phyloP scores from a whole-genome alignment of 2,797 vertebrate genomes.

The Gobio occitaniae region DNA sequence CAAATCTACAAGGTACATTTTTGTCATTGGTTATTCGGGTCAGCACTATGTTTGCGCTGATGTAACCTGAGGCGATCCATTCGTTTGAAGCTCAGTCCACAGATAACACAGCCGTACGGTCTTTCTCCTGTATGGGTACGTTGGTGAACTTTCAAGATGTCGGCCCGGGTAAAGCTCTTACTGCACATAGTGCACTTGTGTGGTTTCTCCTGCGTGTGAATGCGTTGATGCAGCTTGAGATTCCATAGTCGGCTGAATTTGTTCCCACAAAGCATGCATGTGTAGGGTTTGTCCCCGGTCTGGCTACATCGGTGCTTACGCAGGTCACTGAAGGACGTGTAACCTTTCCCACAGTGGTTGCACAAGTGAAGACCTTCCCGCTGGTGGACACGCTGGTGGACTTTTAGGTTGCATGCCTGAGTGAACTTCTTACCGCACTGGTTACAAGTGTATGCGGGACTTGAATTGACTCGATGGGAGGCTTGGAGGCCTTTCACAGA shows the following conservation, averaged over 20 bases:
- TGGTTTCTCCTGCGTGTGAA: constrained; percentile 85
- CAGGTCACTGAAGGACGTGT: constrained; percentile 74
- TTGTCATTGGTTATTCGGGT: constrained; percentile 60
- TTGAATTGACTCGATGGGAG: constrained; percentile 67
- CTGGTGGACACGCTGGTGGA: constrained; percentile 78
- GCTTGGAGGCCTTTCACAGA: constrained; percentile 74
- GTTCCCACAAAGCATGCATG: constrained; percentile 80
- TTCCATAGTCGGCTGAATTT: constrained; percentile 85
- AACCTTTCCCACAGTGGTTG: constrained; percentile 79
- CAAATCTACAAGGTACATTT: background rate
- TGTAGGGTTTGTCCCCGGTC: constrained; percentile 78
- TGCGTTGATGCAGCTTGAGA: constrained; percentile 81
- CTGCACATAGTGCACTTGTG: constrained; percentile 81
- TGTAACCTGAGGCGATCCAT: constrained; percentile 83
- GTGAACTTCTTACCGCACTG: constrained; percentile 80
- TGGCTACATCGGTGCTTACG: constrained; percentile 78
- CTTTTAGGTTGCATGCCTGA: constrained; percentile 80
- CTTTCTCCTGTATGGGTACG: constrained; percentile 83
- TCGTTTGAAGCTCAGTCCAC: constrained; percentile 82
- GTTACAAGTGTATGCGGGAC: constrained; percentile 69
- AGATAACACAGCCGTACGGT: constrained; percentile 79
- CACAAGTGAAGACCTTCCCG: constrained; percentile 79
- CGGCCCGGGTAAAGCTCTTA: constrained; percentile 82
- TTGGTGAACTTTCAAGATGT: constrained; percentile 83
- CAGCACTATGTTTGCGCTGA: constrained; percentile 80